Evolutionary conservation across 2,888 invertebrate species (phyloP).

Genomic region (Sycophila texana): DNA sequence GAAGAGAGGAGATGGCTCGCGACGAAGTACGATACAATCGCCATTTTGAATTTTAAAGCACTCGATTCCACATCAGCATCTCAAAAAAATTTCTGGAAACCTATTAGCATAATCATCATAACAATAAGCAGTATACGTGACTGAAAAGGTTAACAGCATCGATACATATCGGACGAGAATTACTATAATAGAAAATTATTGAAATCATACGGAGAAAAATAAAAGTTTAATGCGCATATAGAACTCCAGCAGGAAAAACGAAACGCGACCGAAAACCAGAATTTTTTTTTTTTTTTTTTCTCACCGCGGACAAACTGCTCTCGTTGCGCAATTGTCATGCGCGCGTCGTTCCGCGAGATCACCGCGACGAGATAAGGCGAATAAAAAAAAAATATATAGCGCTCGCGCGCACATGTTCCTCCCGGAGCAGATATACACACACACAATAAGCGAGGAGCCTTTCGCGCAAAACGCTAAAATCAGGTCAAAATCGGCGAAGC

Average conservation of each 20-base stretch:
- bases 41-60: conserved; percentile 9
- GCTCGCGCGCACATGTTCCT: too few species aligned
- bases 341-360: conserved; percentile 9
- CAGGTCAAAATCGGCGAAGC: conserved; percentile 45
- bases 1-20: background rate
- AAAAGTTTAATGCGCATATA: background rate
- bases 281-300: background rate
- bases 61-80: conserved; percentile 1
- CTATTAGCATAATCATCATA: conserved; percentile 22
- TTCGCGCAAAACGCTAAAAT: conserved; percentile 28
- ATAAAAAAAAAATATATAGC: background rate
- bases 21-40: background rate
- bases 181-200: background rate
- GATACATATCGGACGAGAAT: background rate
- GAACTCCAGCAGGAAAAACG: background rate
- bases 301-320: background rate
- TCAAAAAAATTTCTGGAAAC: conserved; percentile 26
- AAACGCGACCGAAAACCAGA: background rate
- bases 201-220: background rate
- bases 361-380: background rate
- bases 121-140: background rate
- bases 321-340: background rate
- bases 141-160: conserved; percentile 1
- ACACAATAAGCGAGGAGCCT: too few species aligned
- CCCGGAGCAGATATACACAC: too few species aligned